Conservation (phyloP, 2,797 vertebrate genomes). For the Pampus argenteus region DNA sequence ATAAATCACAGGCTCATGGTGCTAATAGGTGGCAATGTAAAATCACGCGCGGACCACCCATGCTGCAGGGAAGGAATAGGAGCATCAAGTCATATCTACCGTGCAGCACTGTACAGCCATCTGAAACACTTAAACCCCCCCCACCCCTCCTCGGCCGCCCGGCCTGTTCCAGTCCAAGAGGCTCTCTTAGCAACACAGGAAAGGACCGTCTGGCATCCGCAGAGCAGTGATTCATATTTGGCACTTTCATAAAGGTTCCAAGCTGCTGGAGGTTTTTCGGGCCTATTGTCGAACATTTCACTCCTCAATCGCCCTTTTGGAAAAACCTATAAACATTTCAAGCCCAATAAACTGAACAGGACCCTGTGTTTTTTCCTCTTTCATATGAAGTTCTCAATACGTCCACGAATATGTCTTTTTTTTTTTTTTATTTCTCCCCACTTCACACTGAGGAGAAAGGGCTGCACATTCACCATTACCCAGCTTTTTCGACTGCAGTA, state of each 20-base stretch:
- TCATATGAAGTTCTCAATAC: constrained; percentile 51
- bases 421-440: too few species aligned
- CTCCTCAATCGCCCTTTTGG: constrained; percentile 64
- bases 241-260: constrained; percentile 84
- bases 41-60: constrained; percentile 94
- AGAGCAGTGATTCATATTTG: constrained; percentile 88
- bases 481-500: constrained; percentile 25
- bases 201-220: constrained; percentile 83
- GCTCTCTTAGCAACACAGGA: constrained; percentile 87
- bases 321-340: constrained; percentile 82
- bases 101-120: constrained; percentile 88
- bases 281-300: constrained; percentile 69
- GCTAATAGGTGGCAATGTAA: constrained; percentile 92
- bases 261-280: constrained; percentile 73
- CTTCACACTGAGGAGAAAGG: constrained; percentile 41
- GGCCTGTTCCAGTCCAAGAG: constrained; percentile 65
- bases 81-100: constrained; percentile 86
- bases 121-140: constrained; percentile 87
- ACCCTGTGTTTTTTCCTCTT: constrained; percentile 59
- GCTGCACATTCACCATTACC: constrained; percentile 34
- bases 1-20: constrained; percentile 93
- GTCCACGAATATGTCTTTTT: constrained; percentile 1
- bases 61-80: constrained; percentile 80
- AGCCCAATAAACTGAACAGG: constrained; percentile 73
- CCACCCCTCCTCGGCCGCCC: constrained; percentile 78